Evolutionary conservation across 2,888 invertebrate genomes (phyloP), one percentile per base, ranked within the genome.

Genomic region (Cephus pygmeus): DNA sequence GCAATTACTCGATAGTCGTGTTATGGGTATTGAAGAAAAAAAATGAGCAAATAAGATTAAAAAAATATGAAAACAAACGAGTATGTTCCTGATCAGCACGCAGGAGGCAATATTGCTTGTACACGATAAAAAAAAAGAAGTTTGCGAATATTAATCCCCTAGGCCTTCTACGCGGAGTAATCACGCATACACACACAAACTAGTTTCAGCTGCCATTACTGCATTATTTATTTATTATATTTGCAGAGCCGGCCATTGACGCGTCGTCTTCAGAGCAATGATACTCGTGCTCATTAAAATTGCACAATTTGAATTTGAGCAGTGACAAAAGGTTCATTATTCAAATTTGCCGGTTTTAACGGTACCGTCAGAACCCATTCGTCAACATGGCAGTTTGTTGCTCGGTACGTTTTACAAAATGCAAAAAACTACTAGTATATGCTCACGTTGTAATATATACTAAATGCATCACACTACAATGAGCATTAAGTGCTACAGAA

Each of bases 151-250:
- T 56, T 56, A 56, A 56, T 56, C 23, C 56, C 56, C 56, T 56
- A 56, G 56, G 56, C 56, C 56, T 56, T 23, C 23, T 23, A 56
- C 56, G 23, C 23, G 23, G 9, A 23, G 23, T 56, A 56, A 56
- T 56, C 56, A 23, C 56, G 56, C 9, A 56, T 56, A 40, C 15
- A 6, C 23, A 9, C 3, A 9, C 23, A 23, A 9, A 23, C 23
- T 9, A 56, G 56, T 56, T 56, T 23, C 6, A 56, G 23, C 56
- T 23, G 56, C 23, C 23, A 23, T 56, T 56, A 56, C 56, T 23
- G 74, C 81, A 82, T 85, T 85, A 84, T 84, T 86, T 83, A 85
- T 84, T 79, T 81, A 75, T 34, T 34, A 76, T 80, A 78, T 84
- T 81, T 77, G 79, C 79, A 80, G 77, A 81, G 82, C 34, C 76